A percentile compares a stretch with the other conserved stretches of the same genome.
Evolutionary conservation across 2,888 invertebrate species (phyloP).

Genomic region (Drosophila gaucha): DNA sequence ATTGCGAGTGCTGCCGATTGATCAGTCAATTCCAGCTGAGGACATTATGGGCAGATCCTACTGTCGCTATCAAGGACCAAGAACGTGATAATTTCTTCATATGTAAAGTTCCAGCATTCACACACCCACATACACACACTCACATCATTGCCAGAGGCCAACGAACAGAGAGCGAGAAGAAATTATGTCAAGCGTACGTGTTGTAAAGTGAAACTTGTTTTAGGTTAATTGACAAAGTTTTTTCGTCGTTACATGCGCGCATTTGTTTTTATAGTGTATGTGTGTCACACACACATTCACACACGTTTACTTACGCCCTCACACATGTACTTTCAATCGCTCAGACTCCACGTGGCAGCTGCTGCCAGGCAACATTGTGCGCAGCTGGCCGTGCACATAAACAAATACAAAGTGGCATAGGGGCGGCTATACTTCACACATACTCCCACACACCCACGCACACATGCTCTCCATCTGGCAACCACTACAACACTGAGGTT

Average conservation of each 20-base stretch:
- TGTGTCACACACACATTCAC: conserved; percentile 14
- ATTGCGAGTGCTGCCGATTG: conserved; percentile 86
- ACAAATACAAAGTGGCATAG: conserved; percentile 73
- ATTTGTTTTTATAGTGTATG: conserved; percentile 48
- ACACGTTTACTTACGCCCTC: conserved; percentile 6
- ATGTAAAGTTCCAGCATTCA: conserved; percentile 46
- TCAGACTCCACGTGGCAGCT: conserved; percentile 57
- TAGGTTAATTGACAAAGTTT: conserved; percentile 80
- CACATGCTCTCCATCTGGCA: conserved; percentile 24
- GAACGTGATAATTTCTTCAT: conserved; percentile 84
- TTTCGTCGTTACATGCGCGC: conserved; percentile 51
- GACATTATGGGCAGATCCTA: conserved; percentile 87
- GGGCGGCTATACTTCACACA: conserved; percentile 29
- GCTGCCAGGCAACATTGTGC: conserved; percentile 61
- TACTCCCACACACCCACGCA: conserved; percentile 11
- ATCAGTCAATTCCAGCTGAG: conserved; percentile 87
- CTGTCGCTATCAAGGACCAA: conserved; percentile 86
- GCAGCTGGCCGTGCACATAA: conserved; percentile 68
- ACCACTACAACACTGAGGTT: conserved; percentile 36
- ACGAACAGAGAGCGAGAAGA: conserved; percentile 30
- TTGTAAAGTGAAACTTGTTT: conserved; percentile 75
- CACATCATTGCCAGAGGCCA: conserved; percentile 20
- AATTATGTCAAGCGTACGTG: conserved; percentile 72
- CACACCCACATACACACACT: conserved; percentile 5
- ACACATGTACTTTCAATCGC: conserved; percentile 51